A percentile compares a stretch with the other conserved stretches of the same genome.
Evolutionary conservation across 2,113 vertebrate species (phyloP).

Genomic region (Dasypus novemcinctus): DNA sequence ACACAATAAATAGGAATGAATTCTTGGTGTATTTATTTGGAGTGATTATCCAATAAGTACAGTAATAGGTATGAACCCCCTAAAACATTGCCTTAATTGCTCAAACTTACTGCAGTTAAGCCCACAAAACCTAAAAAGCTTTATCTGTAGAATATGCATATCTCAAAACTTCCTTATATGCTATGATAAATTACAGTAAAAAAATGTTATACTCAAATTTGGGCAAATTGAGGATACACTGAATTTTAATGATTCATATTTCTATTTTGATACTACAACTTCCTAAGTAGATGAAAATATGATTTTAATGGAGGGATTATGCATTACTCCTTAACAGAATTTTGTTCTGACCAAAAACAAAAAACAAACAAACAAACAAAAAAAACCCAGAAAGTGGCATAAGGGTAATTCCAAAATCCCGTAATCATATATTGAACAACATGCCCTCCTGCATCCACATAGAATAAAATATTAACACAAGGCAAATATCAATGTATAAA

Average conservation of each 20-base stretch:
- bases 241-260: neutral
- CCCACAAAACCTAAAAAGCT: neutral
- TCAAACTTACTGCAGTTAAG: neutral
- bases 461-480: slow-evolving; percentile 15
- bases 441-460: neutral
- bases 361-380: no score
- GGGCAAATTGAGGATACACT: neutral
- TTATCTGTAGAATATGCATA: neutral
- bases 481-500: neutral
- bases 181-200: neutral
- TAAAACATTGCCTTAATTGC: neutral
- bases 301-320: neutral
- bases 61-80: neutral
- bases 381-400: no score
- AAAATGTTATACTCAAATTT: neutral
- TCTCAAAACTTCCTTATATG: neutral
- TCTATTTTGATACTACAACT: neutral
- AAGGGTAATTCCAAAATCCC: neutral
- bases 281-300: neutral
- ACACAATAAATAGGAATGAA: neutral
- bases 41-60: neutral
- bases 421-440: neutral
- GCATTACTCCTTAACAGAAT: neutral
- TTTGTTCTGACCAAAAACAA: no score
- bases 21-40: neutral